A percentile compares a stretch with the other conserved stretches of the same genome.
Conservation (phyloP, 2,888 invertebrate genomes). For the Parthenolecanium corni region DNA sequence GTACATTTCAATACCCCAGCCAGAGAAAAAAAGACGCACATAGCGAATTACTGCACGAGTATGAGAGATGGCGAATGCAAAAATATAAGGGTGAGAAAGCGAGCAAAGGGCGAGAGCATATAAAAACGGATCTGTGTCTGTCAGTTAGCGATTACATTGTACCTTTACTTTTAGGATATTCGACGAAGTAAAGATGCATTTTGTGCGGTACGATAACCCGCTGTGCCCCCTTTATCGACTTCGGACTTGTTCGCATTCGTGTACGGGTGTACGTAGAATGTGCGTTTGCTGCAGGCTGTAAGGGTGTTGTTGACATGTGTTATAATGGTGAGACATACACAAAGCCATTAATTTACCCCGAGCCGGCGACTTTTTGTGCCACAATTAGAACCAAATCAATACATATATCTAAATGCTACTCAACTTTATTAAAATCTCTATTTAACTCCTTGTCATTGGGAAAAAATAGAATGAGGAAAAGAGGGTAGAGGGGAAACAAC, state of each 20-base stretch:
- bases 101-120: neutral
- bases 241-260: slow-evolving; percentile 4
- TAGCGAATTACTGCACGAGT: neutral
- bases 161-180: slow-evolving; percentile 3
- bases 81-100: neutral
- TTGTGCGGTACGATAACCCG: slow-evolving; percentile 23
- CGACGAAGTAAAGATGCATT: slow-evolving; percentile 24
- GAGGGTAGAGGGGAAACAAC: neutral
- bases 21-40: neutral
- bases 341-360: slow-evolving; percentile 23
- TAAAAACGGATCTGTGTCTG: slow-evolving; percentile 15
- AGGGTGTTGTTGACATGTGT: slow-evolving; percentile 25
- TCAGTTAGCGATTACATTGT: slow-evolving; percentile 23
- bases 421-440: slow-evolving; percentile 21
- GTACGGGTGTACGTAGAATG: slow-evolving; percentile 9
- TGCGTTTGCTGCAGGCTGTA: slow-evolving; percentile 23
- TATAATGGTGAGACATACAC: slow-evolving; percentile 13
- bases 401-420: slow-evolving; percentile 14
- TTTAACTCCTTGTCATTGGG: neutral
- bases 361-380: slow-evolving; percentile 16
- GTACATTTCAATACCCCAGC: no score
- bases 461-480: neutral
- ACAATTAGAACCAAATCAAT: slow-evolving; percentile 25
- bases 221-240: slow-evolving; percentile 22
- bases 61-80: neutral